Conservation (phyloP, 2,797 vertebrate genomes). For the Brachyrhaphis roseni region DNA sequence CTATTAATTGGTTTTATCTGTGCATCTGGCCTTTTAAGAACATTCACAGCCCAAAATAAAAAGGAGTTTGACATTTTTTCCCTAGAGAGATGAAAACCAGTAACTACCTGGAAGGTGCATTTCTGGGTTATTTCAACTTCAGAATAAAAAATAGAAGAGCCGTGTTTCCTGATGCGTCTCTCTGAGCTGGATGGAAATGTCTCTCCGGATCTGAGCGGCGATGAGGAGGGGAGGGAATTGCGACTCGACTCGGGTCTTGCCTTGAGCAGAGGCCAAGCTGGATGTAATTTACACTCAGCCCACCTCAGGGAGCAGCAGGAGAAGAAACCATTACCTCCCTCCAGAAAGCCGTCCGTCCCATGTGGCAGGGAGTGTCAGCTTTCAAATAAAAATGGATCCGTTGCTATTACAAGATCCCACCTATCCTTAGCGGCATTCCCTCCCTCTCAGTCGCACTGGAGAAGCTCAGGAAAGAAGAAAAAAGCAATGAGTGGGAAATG, state of each 20-base stretch:
- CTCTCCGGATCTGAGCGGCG: conserved; percentile 50
- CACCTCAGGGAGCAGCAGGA: conserved; percentile 70
- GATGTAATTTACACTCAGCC: conserved; percentile 81
- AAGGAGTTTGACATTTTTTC: conserved; percentile 2
- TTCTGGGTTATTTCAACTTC: conserved; percentile 11
- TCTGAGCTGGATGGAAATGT: conserved; percentile 39
- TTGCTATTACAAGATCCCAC: conserved; percentile 61
- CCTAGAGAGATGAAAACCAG: conserved; percentile 29
- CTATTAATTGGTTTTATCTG: too few species aligned
- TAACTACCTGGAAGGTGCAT: conserved; percentile 13
- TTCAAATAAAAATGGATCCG: conserved; percentile 76
- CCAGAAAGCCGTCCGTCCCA: conserved; percentile 60
- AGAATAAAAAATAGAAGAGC: conserved; percentile 1
- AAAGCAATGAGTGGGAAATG: conserved; percentile 34
- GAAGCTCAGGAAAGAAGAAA: conserved; percentile 47
- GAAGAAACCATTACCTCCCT: conserved; percentile 74
- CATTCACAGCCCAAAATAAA: too few species aligned
- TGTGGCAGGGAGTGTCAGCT: conserved; percentile 67
- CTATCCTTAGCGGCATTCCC: conserved; percentile 23
- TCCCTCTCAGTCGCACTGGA: conserved; percentile 38
- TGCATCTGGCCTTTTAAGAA: too few species aligned
- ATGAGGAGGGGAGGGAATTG: conserved; percentile 58
- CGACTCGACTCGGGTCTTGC: conserved; percentile 40
- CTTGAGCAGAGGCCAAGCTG: conserved; percentile 63
- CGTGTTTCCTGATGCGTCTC: conserved; percentile 1